Base-by-base conservation (phyloP, 2,113 vertebrate species). In the Aphyosemion australe region DNA sequence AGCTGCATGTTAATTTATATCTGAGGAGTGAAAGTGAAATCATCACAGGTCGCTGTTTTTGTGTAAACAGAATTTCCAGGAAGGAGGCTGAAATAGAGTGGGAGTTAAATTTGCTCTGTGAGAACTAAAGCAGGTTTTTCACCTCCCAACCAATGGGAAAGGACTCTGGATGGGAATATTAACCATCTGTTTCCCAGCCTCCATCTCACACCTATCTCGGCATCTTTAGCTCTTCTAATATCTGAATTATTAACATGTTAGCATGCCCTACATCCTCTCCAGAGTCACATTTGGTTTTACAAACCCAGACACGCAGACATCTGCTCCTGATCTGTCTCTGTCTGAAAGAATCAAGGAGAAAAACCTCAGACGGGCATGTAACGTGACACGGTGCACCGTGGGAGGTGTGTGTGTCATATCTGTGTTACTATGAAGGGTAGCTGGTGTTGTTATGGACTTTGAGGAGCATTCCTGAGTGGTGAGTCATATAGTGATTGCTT, bases 401-500 rank as follows among this genome's bases (percentile, higher is more conserved):
- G 59, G 46, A 60, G 52, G 34, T 19, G 32, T 7, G 14, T 39
- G 45, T 72, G 84, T 78, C 67, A 64, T 62, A 67, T 69, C 52
- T 63, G 11, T 55, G 71, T 47, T 54, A 79, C 73, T 78, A 61
- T 82, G 72, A 85, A 58, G 67, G 69, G 58, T 61, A 50, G 73
- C 76, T 57, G 26, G 51, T 81, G 78, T 82, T 86, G 34, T 86
- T 81, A 48, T 88, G 76, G 63, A 71, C 81, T 78, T 62, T 49
- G 67, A 55, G 76, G 51, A 74, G 68, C 89, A 87, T 89, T 85
- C 76, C 79, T 83, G 69, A 71, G 78, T 64, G 72, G 82, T 89
- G 87, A 90, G 69, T 89, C 83, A 88, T 69, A 57, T 69, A 57
- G 70, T 83, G 65, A 82, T 78, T 52, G 74, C 84, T 37, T 37